These are phyloP conservation scores for Coregonus sp. DNA, from an alignment of 2,797 vertebrate genomes.

Conservation along the genomic window DNA sequence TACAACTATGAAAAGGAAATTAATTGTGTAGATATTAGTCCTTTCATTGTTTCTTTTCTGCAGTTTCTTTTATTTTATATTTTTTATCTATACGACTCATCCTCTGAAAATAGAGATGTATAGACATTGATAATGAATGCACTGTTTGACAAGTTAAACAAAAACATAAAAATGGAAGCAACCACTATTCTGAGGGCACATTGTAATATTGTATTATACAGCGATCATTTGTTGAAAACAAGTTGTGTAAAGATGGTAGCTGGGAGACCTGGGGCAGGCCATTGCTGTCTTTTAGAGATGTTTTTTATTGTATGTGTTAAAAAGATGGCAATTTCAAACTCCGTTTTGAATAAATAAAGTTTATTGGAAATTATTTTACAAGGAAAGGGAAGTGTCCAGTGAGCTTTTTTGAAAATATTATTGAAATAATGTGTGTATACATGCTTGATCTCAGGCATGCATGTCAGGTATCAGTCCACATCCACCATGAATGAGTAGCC, in stretches of 20 bases:
- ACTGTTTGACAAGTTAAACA: conserved; percentile 51
- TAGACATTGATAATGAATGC: conserved; percentile 61
- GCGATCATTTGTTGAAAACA: conserved; percentile 62
- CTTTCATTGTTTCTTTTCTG: conserved; percentile 66
- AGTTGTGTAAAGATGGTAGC: conserved; percentile 67
- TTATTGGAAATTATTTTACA: conserved; percentile 84
- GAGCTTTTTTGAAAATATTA: background rate
- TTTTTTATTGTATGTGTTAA: conserved; percentile 80
- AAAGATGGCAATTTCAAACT: conserved; percentile 72
- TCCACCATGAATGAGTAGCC: no score
- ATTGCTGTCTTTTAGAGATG: conserved; percentile 77
- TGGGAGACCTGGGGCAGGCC: conserved; percentile 61
- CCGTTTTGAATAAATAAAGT: conserved; percentile 85
- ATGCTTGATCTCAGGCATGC: no score
- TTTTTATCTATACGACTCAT: conserved; percentile 67
- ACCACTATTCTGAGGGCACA: conserved; percentile 65
- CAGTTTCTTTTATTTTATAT: conserved; percentile 51
- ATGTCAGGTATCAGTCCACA: no score
- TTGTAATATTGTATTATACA: conserved; percentile 61
- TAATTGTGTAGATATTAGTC: conserved; percentile 74
- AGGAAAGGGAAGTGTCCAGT: conserved; percentile 55
- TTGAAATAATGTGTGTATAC: no score
- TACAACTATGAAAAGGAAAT: conserved; percentile 56
- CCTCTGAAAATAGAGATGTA: conserved; percentile 60
- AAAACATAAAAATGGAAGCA: conserved; percentile 48